phyloP scores from a whole-genome alignment of 2,797 vertebrate species.

The Chaetophractus vellerosus region DNA sequence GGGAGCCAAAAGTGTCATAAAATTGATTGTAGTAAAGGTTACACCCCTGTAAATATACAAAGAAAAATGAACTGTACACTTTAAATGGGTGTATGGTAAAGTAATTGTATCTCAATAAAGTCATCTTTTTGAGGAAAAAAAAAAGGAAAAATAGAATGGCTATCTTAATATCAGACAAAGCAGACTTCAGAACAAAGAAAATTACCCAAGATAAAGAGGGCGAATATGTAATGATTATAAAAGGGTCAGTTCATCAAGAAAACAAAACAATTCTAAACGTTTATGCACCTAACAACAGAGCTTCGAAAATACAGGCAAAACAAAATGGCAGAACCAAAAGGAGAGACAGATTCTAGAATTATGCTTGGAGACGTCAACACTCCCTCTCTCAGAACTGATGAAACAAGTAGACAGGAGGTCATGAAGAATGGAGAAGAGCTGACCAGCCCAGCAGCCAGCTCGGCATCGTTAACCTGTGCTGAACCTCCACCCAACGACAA shows the following conservation, averaged over 20 bases:
- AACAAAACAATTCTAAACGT: neutral
- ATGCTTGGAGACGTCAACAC: neutral
- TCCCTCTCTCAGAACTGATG: neutral
- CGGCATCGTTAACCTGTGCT: neutral
- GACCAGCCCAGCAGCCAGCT: neutral
- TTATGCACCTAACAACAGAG: neutral
- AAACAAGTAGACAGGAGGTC: neutral
- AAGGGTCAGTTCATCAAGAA: neutral
- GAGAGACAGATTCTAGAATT: neutral
- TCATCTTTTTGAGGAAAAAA: neutral
- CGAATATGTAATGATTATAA: neutral
- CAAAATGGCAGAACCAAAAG: neutral
- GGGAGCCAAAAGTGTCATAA: neutral
- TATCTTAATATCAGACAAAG: neutral
- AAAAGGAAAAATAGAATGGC: neutral
- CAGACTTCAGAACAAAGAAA: neutral
- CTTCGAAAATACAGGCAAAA: neutral
- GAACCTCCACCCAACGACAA: neutral
- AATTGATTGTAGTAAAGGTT: neutral
- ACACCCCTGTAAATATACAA: neutral
- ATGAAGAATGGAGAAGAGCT: neutral
- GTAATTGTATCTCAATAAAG: neutral
- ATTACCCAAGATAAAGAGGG: neutral
- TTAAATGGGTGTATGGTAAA: neutral
- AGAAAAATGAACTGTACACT: neutral